A percentile compares a stretch with the other conserved stretches of the same genome.
Conservation (phyloP, 2,888 invertebrate species). For the Euzophera pinguis region DNA sequence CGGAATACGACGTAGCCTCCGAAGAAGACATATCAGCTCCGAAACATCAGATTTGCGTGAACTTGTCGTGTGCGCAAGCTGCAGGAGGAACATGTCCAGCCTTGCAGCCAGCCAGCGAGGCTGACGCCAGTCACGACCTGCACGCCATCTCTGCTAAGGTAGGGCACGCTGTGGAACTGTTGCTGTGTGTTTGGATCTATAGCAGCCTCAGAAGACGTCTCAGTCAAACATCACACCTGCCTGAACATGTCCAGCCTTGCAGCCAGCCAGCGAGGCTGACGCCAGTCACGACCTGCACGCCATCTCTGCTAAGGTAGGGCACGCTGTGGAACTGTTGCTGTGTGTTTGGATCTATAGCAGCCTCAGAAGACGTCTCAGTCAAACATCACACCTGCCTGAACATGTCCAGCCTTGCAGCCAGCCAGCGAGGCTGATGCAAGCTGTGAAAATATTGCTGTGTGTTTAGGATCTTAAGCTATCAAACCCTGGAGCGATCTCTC, state of each 20-base stretch:
- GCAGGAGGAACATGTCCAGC: slow-evolving; percentile 31
- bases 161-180: not conserved
- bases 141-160: slow-evolving; percentile 39
- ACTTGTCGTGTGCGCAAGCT: slow-evolving; percentile 52
- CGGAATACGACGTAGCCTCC: slow-evolving; percentile 37
- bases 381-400: too few relatives aligned
- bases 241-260: slow-evolving; percentile 18
- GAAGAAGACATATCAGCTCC: slow-evolving; percentile 34
- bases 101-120: slow-evolving; percentile 25
- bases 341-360: too few relatives aligned
- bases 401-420: slow-evolving; percentile 19
- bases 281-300: slow-evolving; percentile 33
- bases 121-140: slow-evolving; percentile 33
- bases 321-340: too few relatives aligned
- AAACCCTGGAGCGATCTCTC: too few relatives aligned
- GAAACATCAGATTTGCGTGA: slow-evolving; percentile 60
- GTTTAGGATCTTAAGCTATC: too few relatives aligned
- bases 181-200: too few relatives aligned
- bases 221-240: too few relatives aligned
- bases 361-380: too few relatives aligned
- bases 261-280: slow-evolving; percentile 29
- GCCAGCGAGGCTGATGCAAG: slow-evolving; percentile 29
- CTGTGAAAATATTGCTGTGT: too few relatives aligned
- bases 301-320: slow-evolving; percentile 35
- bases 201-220: too few relatives aligned